These are phyloP conservation scores for Moxostoma hubbsi DNA, from an alignment of 2,797 vertebrate species.

Conservation along the genomic window DNA sequence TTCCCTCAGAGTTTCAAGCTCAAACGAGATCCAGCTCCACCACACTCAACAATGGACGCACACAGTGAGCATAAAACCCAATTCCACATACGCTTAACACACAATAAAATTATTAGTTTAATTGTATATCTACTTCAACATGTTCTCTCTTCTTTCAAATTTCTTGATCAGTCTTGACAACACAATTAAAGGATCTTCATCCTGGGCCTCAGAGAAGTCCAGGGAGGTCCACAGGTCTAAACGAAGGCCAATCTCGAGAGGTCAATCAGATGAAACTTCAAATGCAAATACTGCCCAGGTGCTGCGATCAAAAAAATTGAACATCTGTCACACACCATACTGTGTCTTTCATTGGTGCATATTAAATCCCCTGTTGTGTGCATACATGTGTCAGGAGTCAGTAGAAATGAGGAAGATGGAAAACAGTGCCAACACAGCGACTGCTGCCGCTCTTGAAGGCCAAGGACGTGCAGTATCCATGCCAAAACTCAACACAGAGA, in stretches of 20 bases:
- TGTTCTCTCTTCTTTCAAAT: constrained; percentile 7
- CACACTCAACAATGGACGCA: constrained; percentile 89
- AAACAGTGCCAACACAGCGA: constrained; percentile 77
- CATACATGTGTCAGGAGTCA: constrained; percentile 75
- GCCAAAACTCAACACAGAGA: constrained; percentile 88
- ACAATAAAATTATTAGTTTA: too few species aligned
- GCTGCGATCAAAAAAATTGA: constrained; percentile 6
- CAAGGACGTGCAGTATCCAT: constrained; percentile 91
- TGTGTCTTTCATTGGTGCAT: constrained; percentile 31
- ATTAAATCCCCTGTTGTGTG: constrained; percentile 13
- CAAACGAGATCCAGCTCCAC: constrained; percentile 76
- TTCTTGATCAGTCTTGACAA: constrained; percentile 75
- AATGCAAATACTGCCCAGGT: constrained; percentile 68
- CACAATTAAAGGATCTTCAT: constrained; percentile 78
- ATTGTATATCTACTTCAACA: background rate
- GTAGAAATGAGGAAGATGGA: constrained; percentile 89
- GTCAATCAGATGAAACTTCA: constrained; percentile 84
- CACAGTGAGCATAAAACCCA: constrained; percentile 80
- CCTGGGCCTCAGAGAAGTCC: constrained; percentile 84
- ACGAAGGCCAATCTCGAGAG: constrained; percentile 79
- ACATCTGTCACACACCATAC: background rate
- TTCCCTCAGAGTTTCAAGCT: constrained; percentile 3
- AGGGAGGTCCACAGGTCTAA: constrained; percentile 77
- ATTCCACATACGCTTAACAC: too few species aligned
- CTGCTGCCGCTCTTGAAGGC: constrained; percentile 84